A percentile compares a stretch with the other conserved stretches of the same genome.
Evolutionary conservation across 2,888 invertebrate genomes (phyloP).

Genomic region (Chymomyza amoena): DNA sequence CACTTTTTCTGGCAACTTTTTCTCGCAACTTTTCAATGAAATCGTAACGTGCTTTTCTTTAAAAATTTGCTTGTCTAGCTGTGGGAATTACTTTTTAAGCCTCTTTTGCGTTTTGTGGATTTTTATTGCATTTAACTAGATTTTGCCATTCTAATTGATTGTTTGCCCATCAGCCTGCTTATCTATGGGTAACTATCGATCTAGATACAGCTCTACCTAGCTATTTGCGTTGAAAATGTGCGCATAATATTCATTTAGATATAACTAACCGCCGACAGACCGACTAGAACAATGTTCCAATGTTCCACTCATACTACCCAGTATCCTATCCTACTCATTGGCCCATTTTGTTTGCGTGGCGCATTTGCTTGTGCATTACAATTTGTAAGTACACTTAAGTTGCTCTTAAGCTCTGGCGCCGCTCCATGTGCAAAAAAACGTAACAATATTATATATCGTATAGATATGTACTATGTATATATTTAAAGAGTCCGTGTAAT

Average conservation of each 20-base stretch:
- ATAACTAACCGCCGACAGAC: conserved; percentile 53
- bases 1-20: not conserved
- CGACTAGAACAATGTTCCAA: conserved; percentile 9
- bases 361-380: conserved; percentile 70
- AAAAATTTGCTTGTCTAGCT: conserved; percentile 25
- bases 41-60: conserved; percentile 10
- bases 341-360: conserved; percentile 43
- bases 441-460: not conserved
- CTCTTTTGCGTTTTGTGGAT: conserved; percentile 64
- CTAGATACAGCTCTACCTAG: conserved; percentile 69
- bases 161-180: conserved; percentile 57
- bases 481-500: not conserved
- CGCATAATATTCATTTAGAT: conserved; percentile 70
- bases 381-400: conserved; percentile 67
- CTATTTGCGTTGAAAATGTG: conserved; percentile 44
- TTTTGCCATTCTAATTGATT: conserved; percentile 71
- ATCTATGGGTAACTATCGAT: conserved; percentile 60
- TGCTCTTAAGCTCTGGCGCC: conserved; percentile 73
- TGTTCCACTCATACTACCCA: conserved; percentile 8
- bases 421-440: conserved; percentile 58
- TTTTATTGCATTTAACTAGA: conserved; percentile 68
- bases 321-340: not conserved
- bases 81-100: conserved; percentile 67
- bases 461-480: not conserved
- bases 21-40: conserved; percentile 22